Percentiles rank a stretch among this genome's conserved stretches.
Evolutionary conservation across 2,113 vertebrate genomes (phyloP).

Genomic region (Psilopogon haemacephalus): DNA sequence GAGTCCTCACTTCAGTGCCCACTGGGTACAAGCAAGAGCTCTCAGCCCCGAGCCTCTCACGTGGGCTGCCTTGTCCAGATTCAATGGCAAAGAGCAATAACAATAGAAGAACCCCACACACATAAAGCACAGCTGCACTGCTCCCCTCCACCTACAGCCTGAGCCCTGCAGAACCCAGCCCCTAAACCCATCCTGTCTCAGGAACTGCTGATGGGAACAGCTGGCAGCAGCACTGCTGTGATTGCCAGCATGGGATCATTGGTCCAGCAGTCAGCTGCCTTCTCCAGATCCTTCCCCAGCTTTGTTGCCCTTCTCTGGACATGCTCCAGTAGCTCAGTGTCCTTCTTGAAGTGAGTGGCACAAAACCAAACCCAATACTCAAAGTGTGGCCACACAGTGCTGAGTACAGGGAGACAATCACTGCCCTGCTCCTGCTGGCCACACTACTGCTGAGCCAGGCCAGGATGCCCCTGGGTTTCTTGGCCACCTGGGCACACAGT

Average conservation of each 20-base stretch:
- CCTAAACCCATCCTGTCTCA: neutral
- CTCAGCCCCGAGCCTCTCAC: neutral
- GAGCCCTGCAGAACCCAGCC: neutral
- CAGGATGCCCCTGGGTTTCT: too few relatives aligned
- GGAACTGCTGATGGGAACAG: neutral
- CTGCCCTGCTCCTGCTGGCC: too few relatives aligned
- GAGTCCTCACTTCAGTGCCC: neutral
- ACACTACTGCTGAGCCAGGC: too few relatives aligned
- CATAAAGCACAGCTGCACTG: rapidly evolving
- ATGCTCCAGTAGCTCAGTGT: too few relatives aligned
- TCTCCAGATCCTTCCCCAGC: neutral
- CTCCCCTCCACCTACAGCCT: neutral
- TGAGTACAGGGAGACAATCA: too few relatives aligned
- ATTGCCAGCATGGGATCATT: neutral
- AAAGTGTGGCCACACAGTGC: too few relatives aligned
- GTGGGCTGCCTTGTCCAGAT: neutral
- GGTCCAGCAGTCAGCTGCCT: neutral
- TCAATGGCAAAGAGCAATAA: neutral
- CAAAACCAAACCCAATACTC: too few relatives aligned
- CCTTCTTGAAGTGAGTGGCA: too few relatives aligned
- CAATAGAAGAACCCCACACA: neutral
- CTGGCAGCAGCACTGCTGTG: neutral
- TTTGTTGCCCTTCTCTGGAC: too few relatives aligned
- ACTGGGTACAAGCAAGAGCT: neutral
- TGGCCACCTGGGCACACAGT: too few relatives aligned